These are phyloP conservation scores for Cryptus armator DNA, from an alignment of 2,888 invertebrate genomes.

Conservation along the genomic window DNA sequence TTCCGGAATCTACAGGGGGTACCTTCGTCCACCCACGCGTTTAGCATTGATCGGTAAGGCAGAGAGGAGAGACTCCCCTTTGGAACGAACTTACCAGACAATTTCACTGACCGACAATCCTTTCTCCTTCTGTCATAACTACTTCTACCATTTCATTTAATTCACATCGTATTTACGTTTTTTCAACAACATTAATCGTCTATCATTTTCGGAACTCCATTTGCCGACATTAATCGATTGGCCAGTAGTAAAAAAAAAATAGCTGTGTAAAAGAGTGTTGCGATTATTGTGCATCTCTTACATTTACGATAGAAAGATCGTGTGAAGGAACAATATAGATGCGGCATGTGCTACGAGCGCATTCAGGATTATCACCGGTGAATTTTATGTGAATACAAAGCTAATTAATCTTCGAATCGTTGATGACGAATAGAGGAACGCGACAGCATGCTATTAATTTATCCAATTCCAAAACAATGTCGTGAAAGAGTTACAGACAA, in stretches of 20 bases:
- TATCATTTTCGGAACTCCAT: neutral
- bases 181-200: neutral
- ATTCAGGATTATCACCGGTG: conserved; percentile 14
- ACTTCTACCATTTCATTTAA: conserved; percentile 9
- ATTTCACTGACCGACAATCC: conserved; percentile 11
- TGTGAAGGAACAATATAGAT: neutral
- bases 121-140: conserved; percentile 9
- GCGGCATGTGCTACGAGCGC: conserved; percentile 7
- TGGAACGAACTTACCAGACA: conserved; percentile 8
- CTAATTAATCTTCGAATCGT: neutral
- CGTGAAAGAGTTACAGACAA: too few relatives aligned
- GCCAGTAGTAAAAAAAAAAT: neutral
- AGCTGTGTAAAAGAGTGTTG: neutral
- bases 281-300: neutral
- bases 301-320: neutral
- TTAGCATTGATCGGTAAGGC: conserved; percentile 49
- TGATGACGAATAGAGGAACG: neutral
- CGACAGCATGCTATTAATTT: neutral
- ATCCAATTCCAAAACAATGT: too few relatives aligned
- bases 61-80: conserved; percentile 23
- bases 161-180: neutral
- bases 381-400: neutral
- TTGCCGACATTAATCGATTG: neutral
- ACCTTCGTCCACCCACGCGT: neutral
- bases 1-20: conserved; percentile 7